Conservation (phyloP, 23 tunicate species). For the Aplidium turbinatum region DNA sequence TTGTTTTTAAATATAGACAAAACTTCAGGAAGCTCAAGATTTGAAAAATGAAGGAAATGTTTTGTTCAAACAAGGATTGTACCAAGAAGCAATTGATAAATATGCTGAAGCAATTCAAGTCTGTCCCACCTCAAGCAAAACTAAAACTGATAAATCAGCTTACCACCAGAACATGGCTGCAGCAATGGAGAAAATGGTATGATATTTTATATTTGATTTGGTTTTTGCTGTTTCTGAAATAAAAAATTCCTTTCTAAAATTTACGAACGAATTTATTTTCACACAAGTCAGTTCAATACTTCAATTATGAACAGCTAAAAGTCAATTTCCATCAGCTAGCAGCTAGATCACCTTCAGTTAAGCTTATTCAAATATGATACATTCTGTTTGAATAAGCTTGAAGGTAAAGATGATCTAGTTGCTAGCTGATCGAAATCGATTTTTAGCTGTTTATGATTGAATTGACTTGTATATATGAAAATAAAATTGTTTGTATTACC, state of each 20-base stretch:
- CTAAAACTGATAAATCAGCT: conserved; percentile 71
- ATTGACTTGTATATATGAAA: not conserved
- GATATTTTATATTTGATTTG: too few species aligned
- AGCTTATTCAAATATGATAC: too few species aligned
- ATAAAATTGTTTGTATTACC: not conserved
- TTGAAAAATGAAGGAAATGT: conserved; percentile 78
- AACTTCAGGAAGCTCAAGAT: conserved; percentile 52
- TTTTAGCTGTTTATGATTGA: too few species aligned
- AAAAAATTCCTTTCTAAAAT: too few species aligned
- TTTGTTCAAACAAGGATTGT: conserved; percentile 72
- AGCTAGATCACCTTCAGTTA: too few species aligned
- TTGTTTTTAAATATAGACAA: conserved; percentile 41
- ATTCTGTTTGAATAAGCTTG: too few species aligned
- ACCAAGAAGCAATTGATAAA: conserved; percentile 71
- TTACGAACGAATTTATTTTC: too few species aligned
- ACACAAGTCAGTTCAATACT: too few species aligned
- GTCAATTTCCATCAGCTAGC: too few species aligned
- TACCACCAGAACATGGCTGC: conserved; percentile 94
- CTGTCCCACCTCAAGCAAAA: conserved; percentile 67
- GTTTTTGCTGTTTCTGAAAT: too few species aligned
- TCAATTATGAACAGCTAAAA: too few species aligned
- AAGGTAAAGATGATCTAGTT: not conserved
- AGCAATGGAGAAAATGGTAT: conserved; percentile 85
- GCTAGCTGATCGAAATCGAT: too few species aligned
- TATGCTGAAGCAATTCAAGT: conserved; percentile 72